Percentiles rank a stretch among this genome's conserved stretches.
Conservation (phyloP, 2,888 invertebrate genomes). For the Arctia plantaginis region DNA sequence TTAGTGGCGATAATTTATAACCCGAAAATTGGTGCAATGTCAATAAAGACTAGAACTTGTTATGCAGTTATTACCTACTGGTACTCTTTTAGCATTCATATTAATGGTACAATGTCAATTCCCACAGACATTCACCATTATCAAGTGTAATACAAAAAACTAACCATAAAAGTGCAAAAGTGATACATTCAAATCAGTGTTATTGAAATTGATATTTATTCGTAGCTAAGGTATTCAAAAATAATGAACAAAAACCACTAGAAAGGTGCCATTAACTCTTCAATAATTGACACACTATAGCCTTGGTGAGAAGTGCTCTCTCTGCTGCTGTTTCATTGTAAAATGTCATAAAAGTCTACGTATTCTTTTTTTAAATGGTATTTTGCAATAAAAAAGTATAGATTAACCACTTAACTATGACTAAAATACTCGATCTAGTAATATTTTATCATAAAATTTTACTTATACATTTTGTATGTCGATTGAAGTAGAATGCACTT, state of each 20-base stretch:
- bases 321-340: conserved; percentile 34
- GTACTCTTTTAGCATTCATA: not conserved
- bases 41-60: not conserved
- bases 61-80: not conserved
- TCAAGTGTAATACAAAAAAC: conserved; percentile 9
- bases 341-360: not conserved
- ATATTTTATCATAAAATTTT: too few species aligned
- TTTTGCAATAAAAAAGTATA: not conserved
- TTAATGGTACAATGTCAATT: not conserved
- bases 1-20: not conserved
- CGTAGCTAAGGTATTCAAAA: conserved; percentile 30
- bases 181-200: conserved; percentile 22
- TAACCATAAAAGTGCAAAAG: conserved; percentile 20
- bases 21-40: not conserved
- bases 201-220: conserved; percentile 30
- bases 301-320: conserved; percentile 41
- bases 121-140: conserved; percentile 9
- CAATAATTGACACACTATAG: conserved; percentile 29
- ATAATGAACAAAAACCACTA: conserved; percentile 32
- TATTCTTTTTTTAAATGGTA: too few species aligned
- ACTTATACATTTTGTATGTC: not conserved
- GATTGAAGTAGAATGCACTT: not conserved
- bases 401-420: not conserved
- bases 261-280: conserved; percentile 40
- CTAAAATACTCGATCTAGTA: too few species aligned